These are phyloP conservation scores for Hipposideros armiger DNA, from an alignment of 2,113 vertebrate genomes.

Conservation along the genomic window DNA sequence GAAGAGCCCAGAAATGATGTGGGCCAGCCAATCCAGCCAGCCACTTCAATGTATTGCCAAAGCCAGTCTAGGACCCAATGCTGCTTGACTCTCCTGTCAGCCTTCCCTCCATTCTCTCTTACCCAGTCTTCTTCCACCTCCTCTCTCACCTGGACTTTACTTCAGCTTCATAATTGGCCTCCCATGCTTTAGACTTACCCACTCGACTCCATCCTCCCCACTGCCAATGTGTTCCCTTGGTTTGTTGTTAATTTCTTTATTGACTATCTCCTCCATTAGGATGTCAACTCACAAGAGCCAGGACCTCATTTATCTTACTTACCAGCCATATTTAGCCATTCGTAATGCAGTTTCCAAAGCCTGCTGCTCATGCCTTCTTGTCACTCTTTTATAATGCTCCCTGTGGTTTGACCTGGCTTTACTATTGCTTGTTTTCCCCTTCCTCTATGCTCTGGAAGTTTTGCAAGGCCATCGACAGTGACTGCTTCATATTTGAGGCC, in stretches of 20 bases:
- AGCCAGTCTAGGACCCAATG: neutral
- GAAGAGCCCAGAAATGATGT: constrained; percentile 18
- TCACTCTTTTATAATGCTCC: neutral
- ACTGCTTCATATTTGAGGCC: neutral
- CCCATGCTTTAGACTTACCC: neutral
- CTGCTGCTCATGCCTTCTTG: neutral
- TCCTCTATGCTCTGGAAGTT: neutral
- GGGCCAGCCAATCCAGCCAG: neutral
- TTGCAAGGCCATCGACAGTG: neutral
- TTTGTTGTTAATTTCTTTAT: constrained; percentile 10
- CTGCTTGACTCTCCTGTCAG: neutral
- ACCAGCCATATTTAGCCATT: neutral
- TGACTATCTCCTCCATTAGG: neutral
- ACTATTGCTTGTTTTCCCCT: neutral
- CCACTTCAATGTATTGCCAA: neutral
- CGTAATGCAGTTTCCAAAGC: constrained; percentile 37
- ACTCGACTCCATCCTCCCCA: neutral
- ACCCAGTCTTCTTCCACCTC: neutral
- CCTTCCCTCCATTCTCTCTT: neutral
- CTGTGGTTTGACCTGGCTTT: neutral
- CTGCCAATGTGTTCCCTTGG: neutral
- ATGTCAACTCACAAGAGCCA: neutral
- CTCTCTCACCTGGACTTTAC: neutral
- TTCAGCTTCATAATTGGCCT: neutral
- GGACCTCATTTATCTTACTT: constrained; percentile 14